Evolutionary conservation across 2,113 vertebrate genomes (phyloP).

Genomic region (Chiloscyllium plagiosum): DNA sequence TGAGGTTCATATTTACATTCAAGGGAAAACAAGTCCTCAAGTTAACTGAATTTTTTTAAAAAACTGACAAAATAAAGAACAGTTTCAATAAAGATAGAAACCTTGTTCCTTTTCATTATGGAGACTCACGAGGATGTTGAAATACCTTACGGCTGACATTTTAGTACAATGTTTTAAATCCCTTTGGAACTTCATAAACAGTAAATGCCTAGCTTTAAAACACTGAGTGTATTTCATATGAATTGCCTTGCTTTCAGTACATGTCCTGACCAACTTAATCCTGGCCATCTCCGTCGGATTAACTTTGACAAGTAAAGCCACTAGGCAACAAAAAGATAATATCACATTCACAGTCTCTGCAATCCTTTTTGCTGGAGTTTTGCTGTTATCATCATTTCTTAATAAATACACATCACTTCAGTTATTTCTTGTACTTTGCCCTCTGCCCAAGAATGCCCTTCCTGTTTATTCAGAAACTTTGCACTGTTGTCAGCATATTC

Average conservation of each 20-base stretch:
- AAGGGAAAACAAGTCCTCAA: not conserved
- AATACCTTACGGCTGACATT: conserved; percentile 47
- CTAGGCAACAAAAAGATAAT: not conserved
- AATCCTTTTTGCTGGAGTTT: not conserved
- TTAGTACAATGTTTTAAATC: conserved; percentile 59
- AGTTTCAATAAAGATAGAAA: not conserved
- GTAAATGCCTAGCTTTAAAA: conserved; percentile 45
- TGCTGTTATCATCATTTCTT: not conserved
- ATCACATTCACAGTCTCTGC: not conserved
- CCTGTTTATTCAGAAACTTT: conserved; percentile 5
- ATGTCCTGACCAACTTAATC: not conserved
- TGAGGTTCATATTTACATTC: conserved; percentile 18
- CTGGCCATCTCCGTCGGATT: not conserved
- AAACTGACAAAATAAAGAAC: not conserved
- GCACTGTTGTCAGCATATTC: not conserved
- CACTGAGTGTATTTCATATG: conserved; percentile 65
- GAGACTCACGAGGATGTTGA: conserved; percentile 38
- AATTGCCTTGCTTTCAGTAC: conserved; percentile 63
- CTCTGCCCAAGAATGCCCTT: not conserved
- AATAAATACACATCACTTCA: not conserved
- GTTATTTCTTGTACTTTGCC: not conserved
- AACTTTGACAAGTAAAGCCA: not conserved
- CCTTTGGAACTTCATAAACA: conserved; percentile 52
- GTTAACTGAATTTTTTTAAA: conserved; percentile 9
- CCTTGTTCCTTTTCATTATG: not conserved